These are phyloP conservation scores for Asobara japonica DNA, from an alignment of 1,140 invertebrate genomes.

Conservation along the genomic window DNA sequence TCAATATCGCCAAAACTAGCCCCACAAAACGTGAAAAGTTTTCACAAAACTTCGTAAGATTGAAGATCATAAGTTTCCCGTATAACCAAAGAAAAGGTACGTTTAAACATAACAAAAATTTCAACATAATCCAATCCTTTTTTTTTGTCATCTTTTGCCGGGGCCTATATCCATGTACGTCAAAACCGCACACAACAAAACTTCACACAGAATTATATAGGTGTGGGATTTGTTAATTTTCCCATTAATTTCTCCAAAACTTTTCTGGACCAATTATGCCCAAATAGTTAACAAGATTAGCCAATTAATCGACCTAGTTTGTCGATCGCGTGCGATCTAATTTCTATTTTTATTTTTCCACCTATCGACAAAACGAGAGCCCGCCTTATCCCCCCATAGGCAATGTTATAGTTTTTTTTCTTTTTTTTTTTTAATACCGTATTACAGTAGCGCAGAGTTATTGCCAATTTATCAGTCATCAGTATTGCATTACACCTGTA, in stretches of 20 bases:
- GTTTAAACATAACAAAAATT: conserved; percentile 20
- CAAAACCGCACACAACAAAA: conserved; percentile 11
- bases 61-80: conserved; percentile 20
- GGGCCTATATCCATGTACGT: conserved; percentile 19
- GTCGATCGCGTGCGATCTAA: conserved; percentile 45
- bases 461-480: not conserved
- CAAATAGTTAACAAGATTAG: not conserved
- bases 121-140: not conserved
- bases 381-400: not conserved
- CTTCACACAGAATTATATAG: too few relatives aligned
- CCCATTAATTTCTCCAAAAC: conserved; percentile 4
- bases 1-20: not conserved
- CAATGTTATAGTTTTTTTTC: conserved; percentile 7
- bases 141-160: conserved; percentile 21
- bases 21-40: conserved; percentile 23
- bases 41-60: conserved; percentile 14
- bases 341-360: conserved; percentile 49
- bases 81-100: conserved; percentile 45
- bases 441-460: not conserved
- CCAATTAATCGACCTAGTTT: conserved; percentile 32
- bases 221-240: not conserved
- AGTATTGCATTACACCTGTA: not conserved
- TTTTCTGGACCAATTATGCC: not conserved
- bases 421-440: not conserved
- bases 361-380: conserved; percentile 64